These are phyloP conservation scores for Andrena marginata DNA, from an alignment of 2,888 invertebrate genomes.

Conservation along the genomic window DNA sequence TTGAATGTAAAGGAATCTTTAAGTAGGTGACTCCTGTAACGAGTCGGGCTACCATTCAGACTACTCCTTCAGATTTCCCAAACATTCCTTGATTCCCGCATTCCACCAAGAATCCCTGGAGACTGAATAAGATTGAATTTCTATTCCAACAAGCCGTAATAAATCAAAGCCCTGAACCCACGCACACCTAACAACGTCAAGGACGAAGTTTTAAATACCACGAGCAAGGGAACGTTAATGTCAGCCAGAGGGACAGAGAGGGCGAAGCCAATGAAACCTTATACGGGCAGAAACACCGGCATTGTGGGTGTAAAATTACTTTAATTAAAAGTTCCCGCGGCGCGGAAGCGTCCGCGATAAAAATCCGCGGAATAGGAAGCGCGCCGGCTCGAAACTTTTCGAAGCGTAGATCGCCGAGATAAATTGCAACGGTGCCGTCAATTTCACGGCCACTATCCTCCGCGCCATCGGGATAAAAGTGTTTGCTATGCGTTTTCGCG, in stretches of 20 bases:
- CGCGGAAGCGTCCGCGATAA: conserved; percentile 8
- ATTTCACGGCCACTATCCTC: conserved; percentile 18
- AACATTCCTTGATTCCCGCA: too few relatives aligned
- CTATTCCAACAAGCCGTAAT: too few relatives aligned
- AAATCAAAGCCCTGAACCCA: too few relatives aligned
- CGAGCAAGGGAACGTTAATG: neutral
- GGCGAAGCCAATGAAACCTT: neutral
- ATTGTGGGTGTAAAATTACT: conserved; percentile 41
- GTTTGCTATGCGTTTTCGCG: conserved; percentile 34
- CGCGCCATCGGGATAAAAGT: neutral
- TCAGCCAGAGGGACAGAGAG: neutral
- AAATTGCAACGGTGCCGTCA: conserved; percentile 29
- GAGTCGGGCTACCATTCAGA: neutral
- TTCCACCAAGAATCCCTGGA: too few relatives aligned
- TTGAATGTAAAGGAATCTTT: neutral
- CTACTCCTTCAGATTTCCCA: neutral
- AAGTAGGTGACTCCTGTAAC: neutral
- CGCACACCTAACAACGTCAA: too few relatives aligned
- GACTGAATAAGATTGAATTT: too few relatives aligned
- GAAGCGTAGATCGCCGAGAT: conserved; percentile 32
- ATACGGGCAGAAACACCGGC: neutral
- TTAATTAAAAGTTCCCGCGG: conserved; percentile 52
- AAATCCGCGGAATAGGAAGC: conserved; percentile 28
- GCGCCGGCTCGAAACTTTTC: conserved; percentile 33
- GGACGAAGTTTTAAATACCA: neutral